phyloP scores from a whole-genome alignment of 2,113 vertebrate genomes.

The Cranoglanis bouderius region DNA sequence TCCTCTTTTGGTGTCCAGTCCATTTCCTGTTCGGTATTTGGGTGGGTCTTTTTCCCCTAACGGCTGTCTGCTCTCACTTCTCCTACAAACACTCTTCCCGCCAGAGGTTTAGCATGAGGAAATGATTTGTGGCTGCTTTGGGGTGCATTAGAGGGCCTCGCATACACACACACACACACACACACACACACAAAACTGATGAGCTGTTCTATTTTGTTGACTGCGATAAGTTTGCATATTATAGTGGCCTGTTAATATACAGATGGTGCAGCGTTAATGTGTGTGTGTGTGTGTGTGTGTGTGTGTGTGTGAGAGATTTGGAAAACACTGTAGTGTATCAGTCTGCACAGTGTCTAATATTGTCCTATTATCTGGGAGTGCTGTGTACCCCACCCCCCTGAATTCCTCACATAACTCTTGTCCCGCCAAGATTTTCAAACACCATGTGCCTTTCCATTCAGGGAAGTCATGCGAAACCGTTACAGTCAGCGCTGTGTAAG shows the following conservation, averaged over 20 bases:
- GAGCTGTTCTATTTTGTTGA: not conserved
- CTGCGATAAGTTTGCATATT: not conserved
- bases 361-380: not conserved
- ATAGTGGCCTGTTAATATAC: not conserved
- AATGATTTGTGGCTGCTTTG: not conserved
- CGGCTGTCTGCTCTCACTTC: constrained; percentile 20
- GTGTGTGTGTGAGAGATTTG: not conserved
- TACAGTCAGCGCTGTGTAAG: not conserved
- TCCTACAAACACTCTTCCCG: constrained; percentile 4
- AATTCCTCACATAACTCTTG: constrained; percentile 51
- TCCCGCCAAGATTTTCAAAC: constrained; percentile 49
- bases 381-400: constrained; percentile 9
- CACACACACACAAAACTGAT: not conserved
- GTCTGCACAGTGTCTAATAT: not conserved
- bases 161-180: too few relatives aligned
- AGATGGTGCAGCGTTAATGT: not conserved
- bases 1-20: constrained; percentile 10
- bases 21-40: constrained; percentile 49
- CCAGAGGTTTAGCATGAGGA: not conserved
- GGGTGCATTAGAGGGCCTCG: not conserved
- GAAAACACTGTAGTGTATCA: not conserved
- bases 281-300: not conserved
- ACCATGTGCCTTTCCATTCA: not conserved
- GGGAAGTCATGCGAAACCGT: constrained; percentile 10
- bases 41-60: not conserved